These are phyloP conservation scores for Enteromius paludinosus DNA, from an alignment of 2,797 vertebrate genomes.

Conservation along the genomic window DNA sequence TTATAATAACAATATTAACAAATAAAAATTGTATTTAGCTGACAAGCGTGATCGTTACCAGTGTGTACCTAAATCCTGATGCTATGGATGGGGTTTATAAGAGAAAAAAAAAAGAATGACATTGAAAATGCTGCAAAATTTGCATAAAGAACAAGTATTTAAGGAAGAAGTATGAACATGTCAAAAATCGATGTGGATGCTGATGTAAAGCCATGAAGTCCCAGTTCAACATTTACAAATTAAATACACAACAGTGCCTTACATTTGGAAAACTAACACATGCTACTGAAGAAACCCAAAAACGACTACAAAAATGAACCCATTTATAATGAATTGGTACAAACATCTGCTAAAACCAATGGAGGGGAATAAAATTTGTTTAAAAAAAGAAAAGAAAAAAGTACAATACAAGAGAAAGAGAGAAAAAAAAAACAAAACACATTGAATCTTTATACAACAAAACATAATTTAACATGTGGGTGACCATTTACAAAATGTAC, in stretches of 20 bases:
- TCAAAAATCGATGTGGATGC: conserved; percentile 68
- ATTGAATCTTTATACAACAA: conserved; percentile 30
- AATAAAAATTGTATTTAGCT: not conserved
- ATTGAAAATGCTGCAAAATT: conserved; percentile 30
- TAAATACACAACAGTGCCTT: conserved; percentile 18
- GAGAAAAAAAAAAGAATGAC: conserved; percentile 41
- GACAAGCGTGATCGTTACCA: conserved; percentile 63
- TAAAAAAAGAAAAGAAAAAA: not conserved
- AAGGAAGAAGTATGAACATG: conserved; percentile 49
- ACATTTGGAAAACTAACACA: conserved; percentile 41
- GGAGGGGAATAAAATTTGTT: not conserved
- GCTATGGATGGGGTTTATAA: conserved; percentile 31
- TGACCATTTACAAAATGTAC: conserved; percentile 23
- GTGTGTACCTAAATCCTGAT: conserved; percentile 63
- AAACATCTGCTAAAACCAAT: conserved; percentile 23
- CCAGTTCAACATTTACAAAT: conserved; percentile 17
- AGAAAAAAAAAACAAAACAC: not conserved
- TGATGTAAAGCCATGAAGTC: conserved; percentile 39
- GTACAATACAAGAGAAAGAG: not conserved
- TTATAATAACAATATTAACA: not conserved
- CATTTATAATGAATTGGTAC: not conserved
- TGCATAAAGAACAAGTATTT: conserved; percentile 29
- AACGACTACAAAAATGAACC: not conserved
- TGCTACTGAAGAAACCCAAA: conserved; percentile 7
- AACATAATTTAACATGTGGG: conserved; percentile 42